A percentile compares a stretch with the other conserved stretches of the same genome.
Evolutionary conservation across 2,113 vertebrate species (phyloP).

Genomic region (Gambusia holbrooki): DNA sequence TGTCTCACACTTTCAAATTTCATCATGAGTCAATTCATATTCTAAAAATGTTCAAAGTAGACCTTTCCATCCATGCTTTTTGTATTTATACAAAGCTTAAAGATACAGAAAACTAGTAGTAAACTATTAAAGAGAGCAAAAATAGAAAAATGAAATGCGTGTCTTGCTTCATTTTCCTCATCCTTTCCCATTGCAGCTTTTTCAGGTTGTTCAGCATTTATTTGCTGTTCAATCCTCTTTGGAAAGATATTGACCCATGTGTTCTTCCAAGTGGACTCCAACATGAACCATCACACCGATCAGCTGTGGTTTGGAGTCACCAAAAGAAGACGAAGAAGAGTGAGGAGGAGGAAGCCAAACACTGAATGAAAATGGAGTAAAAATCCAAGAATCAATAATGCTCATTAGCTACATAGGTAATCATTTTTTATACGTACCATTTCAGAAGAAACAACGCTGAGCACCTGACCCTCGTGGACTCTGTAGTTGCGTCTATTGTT

Average conservation of each 20-base stretch:
- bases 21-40: background rate
- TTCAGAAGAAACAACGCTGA: conserved; percentile 52
- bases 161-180: conserved; percentile 39
- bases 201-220: conserved; percentile 55
- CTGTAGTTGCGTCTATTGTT: background rate
- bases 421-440: conserved; percentile 53
- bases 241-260: conserved; percentile 68
- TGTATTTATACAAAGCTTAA: background rate
- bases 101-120: conserved; percentile 1
- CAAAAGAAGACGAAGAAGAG: conserved; percentile 5
- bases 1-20: conserved; percentile 46
- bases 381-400: conserved; percentile 41
- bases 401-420: conserved; percentile 31
- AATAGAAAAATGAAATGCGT: conserved; percentile 9
- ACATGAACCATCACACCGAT: conserved; percentile 60
- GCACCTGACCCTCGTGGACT: conserved; percentile 30
- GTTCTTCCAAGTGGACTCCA: conserved; percentile 57
- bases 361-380: conserved; percentile 31
- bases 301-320: conserved; percentile 21
- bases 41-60: background rate
- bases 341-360: conserved; percentile 8
- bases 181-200: conserved; percentile 47
- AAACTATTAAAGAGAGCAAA: conserved; percentile 22
- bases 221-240: conserved; percentile 60
- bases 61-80: background rate